Conservation (phyloP, 2,888 invertebrate genomes). For the Orthosia gracilis region DNA sequence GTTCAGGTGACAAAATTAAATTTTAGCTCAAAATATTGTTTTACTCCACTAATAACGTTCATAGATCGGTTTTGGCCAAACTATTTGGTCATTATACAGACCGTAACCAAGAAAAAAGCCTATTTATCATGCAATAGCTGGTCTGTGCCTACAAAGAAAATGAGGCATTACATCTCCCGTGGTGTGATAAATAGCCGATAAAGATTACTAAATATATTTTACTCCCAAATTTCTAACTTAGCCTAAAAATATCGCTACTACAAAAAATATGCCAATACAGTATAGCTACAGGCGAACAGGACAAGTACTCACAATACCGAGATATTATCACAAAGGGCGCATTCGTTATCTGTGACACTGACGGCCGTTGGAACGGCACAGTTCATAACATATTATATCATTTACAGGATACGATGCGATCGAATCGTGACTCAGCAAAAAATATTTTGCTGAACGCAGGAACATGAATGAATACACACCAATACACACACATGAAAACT, state of each 20-base stretch:
- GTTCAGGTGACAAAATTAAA: neutral
- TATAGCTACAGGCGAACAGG: conserved; percentile 24
- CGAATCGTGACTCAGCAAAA: conserved; percentile 21
- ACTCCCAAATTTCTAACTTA: neutral
- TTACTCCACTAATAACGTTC: neutral
- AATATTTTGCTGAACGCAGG: neutral
- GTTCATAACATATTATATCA: conserved; percentile 55
- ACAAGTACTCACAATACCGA: conserved; percentile 52
- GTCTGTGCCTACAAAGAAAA: neutral
- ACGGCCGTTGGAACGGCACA: conserved; percentile 65
- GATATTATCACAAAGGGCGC: conserved; percentile 77
- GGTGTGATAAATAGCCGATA: conserved; percentile 11
- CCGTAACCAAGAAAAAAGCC: neutral
- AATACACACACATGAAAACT: too few species aligned
- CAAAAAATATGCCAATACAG: conserved; percentile 37
- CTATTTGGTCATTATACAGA: neutral
- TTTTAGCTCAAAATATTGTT: neutral
- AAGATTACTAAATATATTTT: neutral
- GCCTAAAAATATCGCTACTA: conserved; percentile 11
- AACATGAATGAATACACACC: too few species aligned
- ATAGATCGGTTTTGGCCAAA: neutral
- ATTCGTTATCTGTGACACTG: conserved; percentile 75
- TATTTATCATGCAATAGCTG: neutral
- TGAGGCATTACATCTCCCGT: neutral
- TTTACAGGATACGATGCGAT: conserved; percentile 54